Percentiles rank a stretch among this genome's conserved stretches.
Conservation (phyloP, 2,888 invertebrate genomes). For the Himalopsyche anomala region DNA sequence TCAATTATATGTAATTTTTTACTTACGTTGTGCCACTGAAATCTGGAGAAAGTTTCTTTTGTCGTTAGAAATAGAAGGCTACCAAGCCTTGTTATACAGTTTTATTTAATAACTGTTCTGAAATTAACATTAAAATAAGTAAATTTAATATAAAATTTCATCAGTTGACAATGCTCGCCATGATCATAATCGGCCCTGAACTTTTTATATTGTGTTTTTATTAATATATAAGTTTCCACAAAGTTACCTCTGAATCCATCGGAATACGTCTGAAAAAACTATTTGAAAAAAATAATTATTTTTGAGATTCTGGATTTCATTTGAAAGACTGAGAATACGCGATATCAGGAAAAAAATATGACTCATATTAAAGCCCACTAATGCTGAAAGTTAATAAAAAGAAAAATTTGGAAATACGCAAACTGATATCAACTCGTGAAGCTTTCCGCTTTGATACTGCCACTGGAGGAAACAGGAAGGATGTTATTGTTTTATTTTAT, state of each 20-base stretch:
- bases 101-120: background rate
- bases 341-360: background rate
- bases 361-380: background rate
- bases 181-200: too few species aligned
- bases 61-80: too few species aligned
- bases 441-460: constrained; percentile 12
- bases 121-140: background rate
- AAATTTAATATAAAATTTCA: background rate
- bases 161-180: too few species aligned
- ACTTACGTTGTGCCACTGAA: too few species aligned
- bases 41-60: too few species aligned
- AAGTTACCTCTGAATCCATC: too few species aligned
- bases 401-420: constrained; percentile 30
- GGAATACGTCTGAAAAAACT: background rate
- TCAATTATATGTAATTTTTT: too few species aligned
- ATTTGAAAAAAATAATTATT: constrained; percentile 2
- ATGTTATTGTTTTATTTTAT: constrained; percentile 61
- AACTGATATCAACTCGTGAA: background rate
- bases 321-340: background rate
- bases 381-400: constrained; percentile 26
- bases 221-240: too few species aligned
- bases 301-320: background rate
- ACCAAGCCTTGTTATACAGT: background rate
- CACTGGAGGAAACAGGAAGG: constrained; percentile 57
- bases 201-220: too few species aligned